Evolutionary conservation across 2,888 invertebrate genomes (phyloP).

Genomic region (Epinotia ramella): DNA sequence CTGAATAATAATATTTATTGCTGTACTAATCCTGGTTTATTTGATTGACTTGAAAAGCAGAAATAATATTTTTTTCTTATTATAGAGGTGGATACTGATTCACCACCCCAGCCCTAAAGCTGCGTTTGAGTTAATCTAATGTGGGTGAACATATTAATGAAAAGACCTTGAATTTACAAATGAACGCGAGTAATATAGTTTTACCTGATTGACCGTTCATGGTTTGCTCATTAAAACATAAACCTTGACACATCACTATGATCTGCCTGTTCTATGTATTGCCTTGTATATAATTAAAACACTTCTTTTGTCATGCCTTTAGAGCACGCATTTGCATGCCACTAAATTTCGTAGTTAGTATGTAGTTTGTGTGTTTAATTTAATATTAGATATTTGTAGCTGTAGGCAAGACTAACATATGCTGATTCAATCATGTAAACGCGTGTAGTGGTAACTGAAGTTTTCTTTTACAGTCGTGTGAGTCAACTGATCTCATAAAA

Average conservation of each 20-base stretch:
- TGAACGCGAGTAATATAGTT: background rate
- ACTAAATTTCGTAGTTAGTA: slow-evolving; percentile 35
- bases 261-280: slow-evolving; percentile 30
- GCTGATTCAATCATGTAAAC: slow-evolving; percentile 1
- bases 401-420: background rate
- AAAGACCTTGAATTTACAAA: slow-evolving; percentile 3
- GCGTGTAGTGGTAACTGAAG: slow-evolving; percentile 54
- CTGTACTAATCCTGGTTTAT: slow-evolving; percentile 41
- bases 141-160: slow-evolving; percentile 17
- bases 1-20: slow-evolving; percentile 37
- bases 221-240: slow-evolving; percentile 27
- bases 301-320: slow-evolving; percentile 37
- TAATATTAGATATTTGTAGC: slow-evolving; percentile 14
- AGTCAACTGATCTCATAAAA: slow-evolving; percentile 79
- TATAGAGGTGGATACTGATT: slow-evolving; percentile 7
- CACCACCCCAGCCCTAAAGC: background rate
- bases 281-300: slow-evolving; percentile 34
- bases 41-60: slow-evolving; percentile 15
- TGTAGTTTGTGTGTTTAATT: slow-evolving; percentile 26
- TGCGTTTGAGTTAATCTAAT: slow-evolving; percentile 4
- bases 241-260: slow-evolving; percentile 13
- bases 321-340: slow-evolving; percentile 42
- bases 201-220: slow-evolving; percentile 1
- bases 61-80: slow-evolving; percentile 32
- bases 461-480: slow-evolving; percentile 79